A percentile compares a stretch with the other conserved stretches of the same genome.
These are phyloP conservation scores for Mesoclemmys tuberculata DNA, from an alignment of 2,113 vertebrate species.

Conservation along the genomic window DNA sequence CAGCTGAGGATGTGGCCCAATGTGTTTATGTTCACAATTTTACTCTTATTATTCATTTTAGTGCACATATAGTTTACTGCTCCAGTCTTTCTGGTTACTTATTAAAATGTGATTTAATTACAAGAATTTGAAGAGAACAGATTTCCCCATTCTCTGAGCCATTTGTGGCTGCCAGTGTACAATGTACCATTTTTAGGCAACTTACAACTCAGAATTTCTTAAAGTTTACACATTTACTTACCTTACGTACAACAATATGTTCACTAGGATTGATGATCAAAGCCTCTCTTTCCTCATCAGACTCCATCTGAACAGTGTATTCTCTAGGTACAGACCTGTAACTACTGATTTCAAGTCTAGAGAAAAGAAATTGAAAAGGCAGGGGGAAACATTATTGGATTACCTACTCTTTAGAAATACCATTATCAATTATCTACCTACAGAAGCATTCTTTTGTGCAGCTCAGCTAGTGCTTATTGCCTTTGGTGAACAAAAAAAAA, in stretches of 20 bases:
- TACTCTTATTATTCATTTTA: background rate
- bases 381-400: background rate
- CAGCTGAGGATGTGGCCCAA: background rate
- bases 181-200: background rate
- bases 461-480: background rate
- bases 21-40: background rate
- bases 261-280: conserved; percentile 86
- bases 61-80: background rate
- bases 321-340: conserved; percentile 74
- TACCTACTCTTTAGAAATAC: background rate
- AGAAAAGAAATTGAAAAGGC: background rate
- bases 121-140: background rate
- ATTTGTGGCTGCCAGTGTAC: background rate
- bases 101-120: background rate
- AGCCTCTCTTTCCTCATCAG: conserved; percentile 87
- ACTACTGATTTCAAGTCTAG: conserved; percentile 70
- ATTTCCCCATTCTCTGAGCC: background rate
- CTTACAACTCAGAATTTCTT: background rate
- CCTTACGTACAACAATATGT: conserved; percentile 84
- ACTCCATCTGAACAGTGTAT: conserved; percentile 85
- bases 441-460: background rate
- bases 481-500: background rate
- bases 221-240: conserved; percentile 46
- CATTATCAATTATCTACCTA: background rate
- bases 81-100: background rate